These are phyloP conservation scores for Stenotaenia linearis DNA, from an alignment of 2,888 invertebrate species.

Conservation along the genomic window DNA sequence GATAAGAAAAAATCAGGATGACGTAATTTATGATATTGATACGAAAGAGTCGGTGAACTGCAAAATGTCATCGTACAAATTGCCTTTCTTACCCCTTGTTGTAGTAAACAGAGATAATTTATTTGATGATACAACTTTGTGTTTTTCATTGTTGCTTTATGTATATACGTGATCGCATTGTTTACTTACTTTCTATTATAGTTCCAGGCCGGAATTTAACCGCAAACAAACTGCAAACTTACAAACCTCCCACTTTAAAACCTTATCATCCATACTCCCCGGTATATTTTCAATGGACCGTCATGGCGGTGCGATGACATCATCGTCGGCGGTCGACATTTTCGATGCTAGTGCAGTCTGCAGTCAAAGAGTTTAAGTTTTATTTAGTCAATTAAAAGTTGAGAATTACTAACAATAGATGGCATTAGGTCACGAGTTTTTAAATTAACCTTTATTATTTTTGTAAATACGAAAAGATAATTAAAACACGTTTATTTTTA, in stretches of 20 bases:
- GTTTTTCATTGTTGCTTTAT: too few relatives aligned
- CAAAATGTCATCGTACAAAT: neutral
- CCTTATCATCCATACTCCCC: constrained; percentile 20
- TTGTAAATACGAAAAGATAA: too few relatives aligned
- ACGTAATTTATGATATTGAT: too few relatives aligned
- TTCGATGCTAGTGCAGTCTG: neutral
- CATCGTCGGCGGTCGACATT: neutral
- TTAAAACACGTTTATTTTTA: too few relatives aligned
- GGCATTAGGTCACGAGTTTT: neutral
- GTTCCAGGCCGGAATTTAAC: neutral
- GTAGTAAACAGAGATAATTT: neutral
- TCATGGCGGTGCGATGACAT: constrained; percentile 30
- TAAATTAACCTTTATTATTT: too few relatives aligned
- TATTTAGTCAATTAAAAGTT: neutral
- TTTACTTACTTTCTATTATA: neutral
- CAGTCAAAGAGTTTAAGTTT: neutral
- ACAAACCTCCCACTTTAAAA: neutral
- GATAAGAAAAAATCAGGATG: too few relatives aligned
- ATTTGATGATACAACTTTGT: neutral
- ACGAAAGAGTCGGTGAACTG: too few relatives aligned
- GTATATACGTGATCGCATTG: too few relatives aligned
- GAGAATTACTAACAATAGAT: neutral
- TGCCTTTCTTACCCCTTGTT: neutral
- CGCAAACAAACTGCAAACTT: neutral
- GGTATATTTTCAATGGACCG: constrained; percentile 22